Evolutionary conservation across 1,140 invertebrate species (phyloP).

Genomic region (Hyphantria cunea): DNA sequence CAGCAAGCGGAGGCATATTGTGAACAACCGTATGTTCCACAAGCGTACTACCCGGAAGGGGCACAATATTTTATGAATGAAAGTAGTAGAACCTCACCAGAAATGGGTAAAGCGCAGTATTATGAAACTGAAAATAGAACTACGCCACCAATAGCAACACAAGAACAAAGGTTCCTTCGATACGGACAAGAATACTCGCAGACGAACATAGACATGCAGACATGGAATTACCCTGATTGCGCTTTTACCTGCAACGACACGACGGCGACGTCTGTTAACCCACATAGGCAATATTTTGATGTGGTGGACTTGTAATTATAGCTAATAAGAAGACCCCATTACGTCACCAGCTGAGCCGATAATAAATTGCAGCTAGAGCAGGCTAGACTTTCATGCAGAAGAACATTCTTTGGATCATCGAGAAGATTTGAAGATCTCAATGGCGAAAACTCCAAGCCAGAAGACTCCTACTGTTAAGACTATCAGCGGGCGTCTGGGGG

Average conservation of each 20-base stretch:
- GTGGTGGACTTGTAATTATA: conserved; percentile 48
- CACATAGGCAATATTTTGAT: conserved; percentile 63
- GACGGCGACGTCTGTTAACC: conserved; percentile 43
- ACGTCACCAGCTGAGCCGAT: conserved; percentile 84
- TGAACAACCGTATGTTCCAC: conserved; percentile 58
- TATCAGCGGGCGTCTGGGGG: conserved; percentile 71
- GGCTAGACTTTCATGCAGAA: conserved; percentile 83
- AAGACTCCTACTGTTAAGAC: conserved; percentile 78
- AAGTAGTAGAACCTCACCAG: conserved; percentile 57
- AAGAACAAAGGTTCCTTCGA: conserved; percentile 64
- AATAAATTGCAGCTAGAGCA: conserved; percentile 90
- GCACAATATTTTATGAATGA: conserved; percentile 64
- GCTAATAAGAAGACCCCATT: neutral
- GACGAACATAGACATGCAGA: conserved; percentile 56
- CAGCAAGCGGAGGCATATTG: conserved; percentile 65
- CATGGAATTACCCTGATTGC: conserved; percentile 65
- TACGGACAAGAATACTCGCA: conserved; percentile 62
- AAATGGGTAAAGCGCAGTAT: conserved; percentile 63
- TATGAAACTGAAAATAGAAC: conserved; percentile 60
- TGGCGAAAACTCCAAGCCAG: conserved; percentile 83
- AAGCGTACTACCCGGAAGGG: conserved; percentile 67
- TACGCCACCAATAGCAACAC: conserved; percentile 56
- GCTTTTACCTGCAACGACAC: conserved; percentile 52
- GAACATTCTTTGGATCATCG: conserved; percentile 83
- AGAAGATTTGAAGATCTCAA: conserved; percentile 88